Base-by-base conservation (phyloP, 2,113 vertebrate species). In the Oceanodroma tethys region DNA sequence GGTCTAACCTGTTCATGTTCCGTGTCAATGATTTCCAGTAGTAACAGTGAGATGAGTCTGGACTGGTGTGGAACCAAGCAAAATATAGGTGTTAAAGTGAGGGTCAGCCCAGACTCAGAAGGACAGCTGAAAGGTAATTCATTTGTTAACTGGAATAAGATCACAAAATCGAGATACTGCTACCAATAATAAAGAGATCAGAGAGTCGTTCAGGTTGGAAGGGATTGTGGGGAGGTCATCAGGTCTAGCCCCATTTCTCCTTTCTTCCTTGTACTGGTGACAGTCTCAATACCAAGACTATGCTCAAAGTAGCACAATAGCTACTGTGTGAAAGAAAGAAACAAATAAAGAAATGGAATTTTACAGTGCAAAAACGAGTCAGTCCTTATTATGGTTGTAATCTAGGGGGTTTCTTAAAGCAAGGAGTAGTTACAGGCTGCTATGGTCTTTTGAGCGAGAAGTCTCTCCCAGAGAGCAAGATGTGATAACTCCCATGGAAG, bases 381-480 rank as follows among this genome's bases (percentile, higher is more conserved):
- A 18, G 53, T 83, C 80, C 34, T 70, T 80, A 38, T 6, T 78
- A 48, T 52, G 34, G 72, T 86, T 78, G 45, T 93, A 86, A 95
- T 78, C 89, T 91, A 90, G 81, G n/a, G 84, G 86, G 90, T 97
- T 62, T 53, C 16, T 83, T 95, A 78, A 92, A 80, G 60, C 82
- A 82, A 76, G 88, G 88, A 95, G 95, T 62, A 38, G 68, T 76
- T 91, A 55, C 29, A 50, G 45, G 80, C 95, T 94, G 65, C 79
- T 75, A 2, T 20, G 58, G 34, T 45, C 87, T 90, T 95, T 83
- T 90, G 74, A 82, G 81, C 27, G 68, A 73, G 91, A 75, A 86
- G 34, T 53, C 53, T 95, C 71, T 91, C 68, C 59, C 75, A n/a
- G 81, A 90, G 87, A 81, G 34, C 16, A 18, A 63, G 45, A 74